phyloP scores from a whole-genome alignment of 2,888 invertebrate species.

The Limnephilus marmoratus region DNA sequence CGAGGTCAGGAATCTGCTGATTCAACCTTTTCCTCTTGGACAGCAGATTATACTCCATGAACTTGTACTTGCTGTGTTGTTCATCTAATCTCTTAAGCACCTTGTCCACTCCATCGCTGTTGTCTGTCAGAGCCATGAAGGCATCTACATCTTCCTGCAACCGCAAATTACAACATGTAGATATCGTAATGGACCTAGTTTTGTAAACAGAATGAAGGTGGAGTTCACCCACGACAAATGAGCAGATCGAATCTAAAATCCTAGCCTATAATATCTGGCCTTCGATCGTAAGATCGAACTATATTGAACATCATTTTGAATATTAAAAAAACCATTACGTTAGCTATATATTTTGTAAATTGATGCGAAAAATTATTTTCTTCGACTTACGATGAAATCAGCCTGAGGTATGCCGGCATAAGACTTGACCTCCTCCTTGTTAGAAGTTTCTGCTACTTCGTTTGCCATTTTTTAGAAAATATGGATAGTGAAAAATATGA shows the following conservation, averaged over 20 bases:
- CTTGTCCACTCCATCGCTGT: slow-evolving; percentile 88
- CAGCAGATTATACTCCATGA: slow-evolving; percentile 95
- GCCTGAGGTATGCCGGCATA: slow-evolving; percentile 93
- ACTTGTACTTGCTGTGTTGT: slow-evolving; percentile 96
- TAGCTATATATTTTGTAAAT: neutral
- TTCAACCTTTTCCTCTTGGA: slow-evolving; percentile 92
- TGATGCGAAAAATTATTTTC: slow-evolving; percentile 6
- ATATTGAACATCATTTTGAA: neutral
- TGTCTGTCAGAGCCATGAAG: slow-evolving; percentile 91
- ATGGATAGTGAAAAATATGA: neutral
- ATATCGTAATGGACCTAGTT: neutral
- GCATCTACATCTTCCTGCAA: slow-evolving; percentile 95
- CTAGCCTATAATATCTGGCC: neutral
- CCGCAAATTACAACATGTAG: slow-evolving; percentile 72
- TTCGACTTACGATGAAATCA: slow-evolving; percentile 86
- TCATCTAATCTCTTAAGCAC: slow-evolving; percentile 93
- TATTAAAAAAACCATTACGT: neutral
- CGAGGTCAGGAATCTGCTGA: slow-evolving; percentile 95
- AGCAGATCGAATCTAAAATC: neutral
- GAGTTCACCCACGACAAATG: neutral
- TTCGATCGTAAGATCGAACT: neutral
- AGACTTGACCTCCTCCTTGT: slow-evolving; percentile 70
- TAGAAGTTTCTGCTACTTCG: slow-evolving; percentile 48
- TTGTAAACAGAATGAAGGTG: neutral
- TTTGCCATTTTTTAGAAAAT: slow-evolving; percentile 51